These are phyloP conservation scores for Grus americana DNA, from an alignment of 2,113 vertebrate genomes.

Conservation along the genomic window DNA sequence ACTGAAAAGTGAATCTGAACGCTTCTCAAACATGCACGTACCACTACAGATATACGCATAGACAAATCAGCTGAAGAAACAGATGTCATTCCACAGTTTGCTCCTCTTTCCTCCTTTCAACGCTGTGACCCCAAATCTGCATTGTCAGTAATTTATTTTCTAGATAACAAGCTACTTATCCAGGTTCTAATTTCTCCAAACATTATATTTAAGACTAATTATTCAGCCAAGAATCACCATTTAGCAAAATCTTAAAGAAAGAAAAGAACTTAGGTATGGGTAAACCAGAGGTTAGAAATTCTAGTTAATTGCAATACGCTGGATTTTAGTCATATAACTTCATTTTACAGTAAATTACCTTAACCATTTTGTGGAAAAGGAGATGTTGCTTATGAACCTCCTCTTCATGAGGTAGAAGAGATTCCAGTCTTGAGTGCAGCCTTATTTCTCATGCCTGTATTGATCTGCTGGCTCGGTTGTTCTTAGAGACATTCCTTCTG, in stretches of 20 bases:
- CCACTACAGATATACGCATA: neutral
- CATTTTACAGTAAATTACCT: neutral
- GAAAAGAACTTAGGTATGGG: neutral
- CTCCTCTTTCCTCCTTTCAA: neutral
- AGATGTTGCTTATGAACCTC: neutral
- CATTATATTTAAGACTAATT: neutral
- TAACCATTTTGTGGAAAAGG: neutral
- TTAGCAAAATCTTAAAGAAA: neutral
- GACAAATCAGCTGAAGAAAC: neutral
- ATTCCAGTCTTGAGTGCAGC: accelerated
- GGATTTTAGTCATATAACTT: neutral
- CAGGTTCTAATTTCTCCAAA: neutral
- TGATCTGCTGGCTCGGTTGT: neutral
- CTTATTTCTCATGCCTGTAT: neutral
- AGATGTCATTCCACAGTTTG: neutral
- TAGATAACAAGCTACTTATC: neutral
- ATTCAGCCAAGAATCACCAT: neutral
- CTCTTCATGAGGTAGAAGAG: neutral
- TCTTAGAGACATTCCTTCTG: neutral
- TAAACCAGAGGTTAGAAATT: neutral
- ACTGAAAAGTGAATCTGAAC: neutral
- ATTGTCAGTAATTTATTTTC: neutral
- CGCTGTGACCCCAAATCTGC: neutral
- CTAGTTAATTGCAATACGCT: neutral
- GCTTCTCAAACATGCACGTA: neutral